phyloP scores from a whole-genome alignment of 2,113 vertebrate genomes.

The Raja brachyura region DNA sequence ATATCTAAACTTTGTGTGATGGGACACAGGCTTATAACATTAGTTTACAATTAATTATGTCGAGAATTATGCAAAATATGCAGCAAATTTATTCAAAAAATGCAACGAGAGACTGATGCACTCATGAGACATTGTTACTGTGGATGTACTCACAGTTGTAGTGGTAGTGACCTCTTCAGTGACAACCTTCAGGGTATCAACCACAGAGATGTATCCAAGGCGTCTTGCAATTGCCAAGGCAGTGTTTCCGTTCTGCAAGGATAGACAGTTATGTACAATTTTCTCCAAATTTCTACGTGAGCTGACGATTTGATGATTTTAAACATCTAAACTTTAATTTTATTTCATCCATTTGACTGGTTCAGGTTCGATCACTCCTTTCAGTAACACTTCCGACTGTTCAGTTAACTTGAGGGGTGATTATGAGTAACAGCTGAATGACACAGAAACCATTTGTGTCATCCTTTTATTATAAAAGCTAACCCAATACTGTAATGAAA shows the following conservation, averaged over 20 bases:
- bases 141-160: constrained; percentile 71
- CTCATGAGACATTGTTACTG: not conserved
- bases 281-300: not conserved
- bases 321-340: not conserved
- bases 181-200: constrained; percentile 93
- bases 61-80: not conserved
- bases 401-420: not conserved
- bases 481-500: not conserved
- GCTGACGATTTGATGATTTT: not conserved
- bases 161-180: constrained; percentile 91
- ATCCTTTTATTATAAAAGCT: not conserved
- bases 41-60: not conserved
- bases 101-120: not conserved
- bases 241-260: constrained; percentile 88
- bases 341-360: not conserved
- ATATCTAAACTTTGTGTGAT: not conserved
- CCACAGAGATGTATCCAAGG: constrained; percentile 95
- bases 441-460: not conserved
- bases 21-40: not conserved
- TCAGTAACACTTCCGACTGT: not conserved
- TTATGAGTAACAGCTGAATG: constrained; percentile 3
- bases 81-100: not conserved
- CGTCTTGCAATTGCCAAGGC: constrained; percentile 90
- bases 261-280: constrained; percentile 39
- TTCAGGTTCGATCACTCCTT: not conserved